Conservation (phyloP, 2,113 vertebrate species). For the Lampris megalopsis region DNA sequence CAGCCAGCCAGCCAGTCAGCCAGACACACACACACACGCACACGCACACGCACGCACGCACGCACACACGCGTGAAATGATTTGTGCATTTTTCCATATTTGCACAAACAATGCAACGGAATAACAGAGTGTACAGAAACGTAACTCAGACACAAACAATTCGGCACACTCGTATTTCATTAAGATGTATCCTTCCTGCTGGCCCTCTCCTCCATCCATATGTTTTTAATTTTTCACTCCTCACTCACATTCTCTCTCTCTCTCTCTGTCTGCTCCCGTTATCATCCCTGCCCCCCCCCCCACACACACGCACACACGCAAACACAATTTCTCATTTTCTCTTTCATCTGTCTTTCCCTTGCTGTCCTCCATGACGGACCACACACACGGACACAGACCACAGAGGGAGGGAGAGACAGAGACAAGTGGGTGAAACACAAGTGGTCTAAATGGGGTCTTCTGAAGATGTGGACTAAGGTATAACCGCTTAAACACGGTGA, state of each 20-base stretch:
- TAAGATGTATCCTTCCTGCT: slow-evolving; percentile 21
- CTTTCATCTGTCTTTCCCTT: slow-evolving; percentile 18
- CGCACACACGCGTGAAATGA: slow-evolving; percentile 58
- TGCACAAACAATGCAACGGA: slow-evolving; percentile 36
- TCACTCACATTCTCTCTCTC: slow-evolving; percentile 20
- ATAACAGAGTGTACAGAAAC: slow-evolving; percentile 16
- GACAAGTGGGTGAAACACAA: slow-evolving; percentile 8
- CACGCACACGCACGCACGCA: slow-evolving; percentile 13
- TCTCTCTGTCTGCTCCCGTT: slow-evolving; percentile 25
- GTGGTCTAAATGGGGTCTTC: background rate
- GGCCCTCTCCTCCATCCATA: slow-evolving; percentile 23
- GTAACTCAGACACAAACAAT: slow-evolving; percentile 29
- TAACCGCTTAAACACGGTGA: slow-evolving; percentile 20
- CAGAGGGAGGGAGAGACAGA: slow-evolving; percentile 22
- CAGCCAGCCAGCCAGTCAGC: slow-evolving; percentile 23
- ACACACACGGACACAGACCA: slow-evolving; percentile 47
- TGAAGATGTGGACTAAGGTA: slow-evolving; percentile 5
- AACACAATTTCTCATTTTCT: slow-evolving; percentile 31
- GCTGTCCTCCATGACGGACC: slow-evolving; percentile 47
- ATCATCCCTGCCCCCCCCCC: slow-evolving; percentile 20
- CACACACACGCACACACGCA: too few relatives aligned
- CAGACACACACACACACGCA: slow-evolving; percentile 45
- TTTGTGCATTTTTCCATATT: slow-evolving; percentile 64
- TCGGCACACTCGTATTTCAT: slow-evolving; percentile 13
- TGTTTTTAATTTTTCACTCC: slow-evolving; percentile 39